These are phyloP conservation scores for Anseranas semipalmata DNA, from an alignment of 2,113 vertebrate genomes.

Conservation along the genomic window DNA sequence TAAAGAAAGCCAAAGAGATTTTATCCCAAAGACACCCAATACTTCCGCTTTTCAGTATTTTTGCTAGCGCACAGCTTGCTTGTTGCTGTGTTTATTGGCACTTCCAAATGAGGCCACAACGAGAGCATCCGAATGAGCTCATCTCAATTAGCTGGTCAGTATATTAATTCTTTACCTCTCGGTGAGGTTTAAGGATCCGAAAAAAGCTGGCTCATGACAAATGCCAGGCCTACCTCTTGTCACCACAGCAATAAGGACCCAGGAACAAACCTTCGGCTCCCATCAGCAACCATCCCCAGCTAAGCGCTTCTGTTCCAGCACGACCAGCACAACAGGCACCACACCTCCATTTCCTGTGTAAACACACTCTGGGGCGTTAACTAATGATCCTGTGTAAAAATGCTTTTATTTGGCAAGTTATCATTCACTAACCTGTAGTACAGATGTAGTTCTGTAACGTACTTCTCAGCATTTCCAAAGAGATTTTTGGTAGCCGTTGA, in stretches of 20 bases:
- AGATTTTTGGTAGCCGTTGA: not conserved
- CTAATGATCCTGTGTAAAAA: not conserved
- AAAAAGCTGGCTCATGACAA: not conserved
- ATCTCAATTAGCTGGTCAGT: not conserved
- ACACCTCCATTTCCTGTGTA: not conserved
- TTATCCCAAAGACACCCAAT: not conserved
- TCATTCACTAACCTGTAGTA: not conserved
- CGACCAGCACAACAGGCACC: fast-evolving
- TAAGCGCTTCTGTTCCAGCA: not conserved
- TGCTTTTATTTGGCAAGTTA: not conserved
- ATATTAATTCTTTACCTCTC: not conserved
- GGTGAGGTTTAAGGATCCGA: not conserved
- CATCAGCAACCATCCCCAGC: not conserved
- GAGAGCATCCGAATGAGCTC: not conserved
- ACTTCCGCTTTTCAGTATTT: not conserved
- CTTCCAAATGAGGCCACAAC: not conserved
- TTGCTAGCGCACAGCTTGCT: not conserved
- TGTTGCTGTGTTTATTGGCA: not conserved
- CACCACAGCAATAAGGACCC: not conserved
- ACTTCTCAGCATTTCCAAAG: not conserved
- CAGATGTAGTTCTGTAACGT: not conserved
- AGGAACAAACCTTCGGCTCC: fast-evolving
- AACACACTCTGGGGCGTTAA: not conserved
- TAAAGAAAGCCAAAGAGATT: not conserved
- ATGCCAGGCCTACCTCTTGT: not conserved